Base-by-base conservation (phyloP, 2,113 vertebrate species). In the Peucedramus taeniatus region DNA sequence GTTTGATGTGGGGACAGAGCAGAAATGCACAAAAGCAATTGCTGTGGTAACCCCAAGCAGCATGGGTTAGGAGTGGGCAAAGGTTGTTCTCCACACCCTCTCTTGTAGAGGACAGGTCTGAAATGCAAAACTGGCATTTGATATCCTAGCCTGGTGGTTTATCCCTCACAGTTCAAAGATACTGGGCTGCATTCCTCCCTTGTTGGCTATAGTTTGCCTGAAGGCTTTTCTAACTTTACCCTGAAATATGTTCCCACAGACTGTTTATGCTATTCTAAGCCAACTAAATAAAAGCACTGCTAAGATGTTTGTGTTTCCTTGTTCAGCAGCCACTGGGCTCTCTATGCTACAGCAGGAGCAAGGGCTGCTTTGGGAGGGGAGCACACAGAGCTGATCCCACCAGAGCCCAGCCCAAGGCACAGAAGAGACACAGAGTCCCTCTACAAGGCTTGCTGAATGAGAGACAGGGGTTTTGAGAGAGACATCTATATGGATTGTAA, bases 221-320 rank as follows among this genome's bases (percentile, higher is more conserved):
- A 68, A 83, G 86, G 17, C 60, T 89, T 95, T 76, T n/a, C 54
- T 81, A 54, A 47, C 72, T 92, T 90, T 60, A 64, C 74, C 28
- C 61, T 93, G 72, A 92, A 93, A 92, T 92, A 78, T 66, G n/a
- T 83, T 94, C 56, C 60, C 51, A 13, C 42, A 89, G 88, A 87
- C 35, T 66, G 79, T 86, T 92, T 77, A 35, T 68, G 68, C 21
- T 75, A 8, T 81, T 92, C 64, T 81, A 54, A 92, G 59, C 50
- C 85, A 85, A 76, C 72, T 90, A 72, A 85, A 90, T 56, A 76
- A 71, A 77, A 84, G 16, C 24, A 15, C 28, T 69, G 37, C 37
- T 88, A 56, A 85, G 74, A 68, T 70, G 21, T 53, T 80, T 72
- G 22, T 12, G 3, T 80, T 59, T 80, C 30, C 50, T 77, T 79